These are phyloP conservation scores for Acanthococcus lagerstroemiae DNA, from an alignment of 2,888 invertebrate species.

Conservation along the genomic window DNA sequence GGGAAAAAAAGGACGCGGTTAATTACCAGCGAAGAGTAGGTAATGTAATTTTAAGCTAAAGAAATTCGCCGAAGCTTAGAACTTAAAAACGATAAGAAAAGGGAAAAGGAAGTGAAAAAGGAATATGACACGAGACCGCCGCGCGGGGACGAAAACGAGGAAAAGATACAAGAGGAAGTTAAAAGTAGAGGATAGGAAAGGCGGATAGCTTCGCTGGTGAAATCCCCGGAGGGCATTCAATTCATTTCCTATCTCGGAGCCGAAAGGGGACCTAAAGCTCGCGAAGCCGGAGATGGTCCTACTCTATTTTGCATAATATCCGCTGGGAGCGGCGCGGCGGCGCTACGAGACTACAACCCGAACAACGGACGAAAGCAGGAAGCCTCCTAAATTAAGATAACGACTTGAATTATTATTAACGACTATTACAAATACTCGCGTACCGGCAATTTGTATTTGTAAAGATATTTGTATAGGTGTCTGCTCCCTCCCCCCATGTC, in stretches of 20 bases:
- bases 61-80: constrained; percentile 16
- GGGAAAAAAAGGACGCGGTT: constrained; percentile 22
- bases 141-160: constrained; percentile 11
- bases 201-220: constrained; percentile 19
- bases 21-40: constrained; percentile 20
- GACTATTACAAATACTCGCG: constrained; percentile 30
- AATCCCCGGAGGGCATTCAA: constrained; percentile 30
- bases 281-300: constrained; percentile 28
- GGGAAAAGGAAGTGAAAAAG: constrained; percentile 24
- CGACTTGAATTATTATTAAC: constrained; percentile 30
- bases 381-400: constrained; percentile 31
- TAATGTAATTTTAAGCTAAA: constrained; percentile 20
- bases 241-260: constrained; percentile 28
- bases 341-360: constrained; percentile 6
- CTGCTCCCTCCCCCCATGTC: background rate
- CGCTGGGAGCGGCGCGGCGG: constrained; percentile 13
- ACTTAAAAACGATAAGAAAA: constrained; percentile 21
- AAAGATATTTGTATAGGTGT: constrained; percentile 26
- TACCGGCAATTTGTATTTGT: constrained; percentile 28
- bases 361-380: constrained; percentile 27
- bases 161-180: constrained; percentile 21
- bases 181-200: constrained; percentile 7
- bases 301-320: constrained; percentile 24
- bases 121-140: constrained; percentile 20
- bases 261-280: constrained; percentile 14